A percentile compares a stretch with the other conserved stretches of the same genome.
Evolutionary conservation across 2,797 vertebrate genomes (phyloP).

Genomic region (Eupleurogrammus muticus): DNA sequence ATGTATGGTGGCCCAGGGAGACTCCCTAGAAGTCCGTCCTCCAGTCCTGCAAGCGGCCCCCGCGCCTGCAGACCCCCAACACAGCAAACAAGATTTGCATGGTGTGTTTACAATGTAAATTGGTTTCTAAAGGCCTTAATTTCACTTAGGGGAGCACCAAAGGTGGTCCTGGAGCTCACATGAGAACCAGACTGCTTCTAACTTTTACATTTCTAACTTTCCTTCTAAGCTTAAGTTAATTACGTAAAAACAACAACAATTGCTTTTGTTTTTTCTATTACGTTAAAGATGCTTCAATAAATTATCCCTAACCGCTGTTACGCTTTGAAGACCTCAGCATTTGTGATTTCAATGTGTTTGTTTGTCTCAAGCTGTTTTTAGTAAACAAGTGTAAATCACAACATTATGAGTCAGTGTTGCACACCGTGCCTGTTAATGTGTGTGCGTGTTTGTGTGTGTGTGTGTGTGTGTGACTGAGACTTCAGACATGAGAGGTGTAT

Average conservation of each 20-base stretch:
- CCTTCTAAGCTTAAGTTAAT: conserved; percentile 22
- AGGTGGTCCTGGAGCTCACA: conserved; percentile 48
- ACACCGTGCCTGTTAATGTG: conserved; percentile 52
- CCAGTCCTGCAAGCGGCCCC: conserved; percentile 41
- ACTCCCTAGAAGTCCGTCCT: conserved; percentile 56
- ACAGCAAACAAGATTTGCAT: conserved; percentile 74
- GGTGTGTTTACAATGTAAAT: conserved; percentile 80
- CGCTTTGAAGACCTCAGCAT: conserved; percentile 60
- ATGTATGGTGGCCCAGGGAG: conserved; percentile 53
- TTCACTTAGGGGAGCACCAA: conserved; percentile 56
- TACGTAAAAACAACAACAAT: conserved; percentile 24
- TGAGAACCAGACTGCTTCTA: background rate
- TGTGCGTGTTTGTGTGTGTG: conserved; percentile 53
- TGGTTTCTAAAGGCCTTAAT: conserved; percentile 66
- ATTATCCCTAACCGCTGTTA: conserved; percentile 53
- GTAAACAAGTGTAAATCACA: conserved; percentile 75
- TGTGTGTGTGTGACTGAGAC: conserved; percentile 20
- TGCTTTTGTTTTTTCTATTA: conserved; percentile 47
- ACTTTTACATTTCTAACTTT: background rate
- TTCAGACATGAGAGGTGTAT: conserved; percentile 29
- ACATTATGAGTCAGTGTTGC: conserved; percentile 72
- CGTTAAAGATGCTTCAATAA: conserved; percentile 43
- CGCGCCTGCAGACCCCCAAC: conserved; percentile 60
- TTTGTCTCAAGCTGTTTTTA: conserved; percentile 79
- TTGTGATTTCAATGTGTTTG: conserved; percentile 73